These are phyloP conservation scores for Dyspetes luteomarginatus DNA, from an alignment of 2,888 invertebrate genomes.

Conservation along the genomic window DNA sequence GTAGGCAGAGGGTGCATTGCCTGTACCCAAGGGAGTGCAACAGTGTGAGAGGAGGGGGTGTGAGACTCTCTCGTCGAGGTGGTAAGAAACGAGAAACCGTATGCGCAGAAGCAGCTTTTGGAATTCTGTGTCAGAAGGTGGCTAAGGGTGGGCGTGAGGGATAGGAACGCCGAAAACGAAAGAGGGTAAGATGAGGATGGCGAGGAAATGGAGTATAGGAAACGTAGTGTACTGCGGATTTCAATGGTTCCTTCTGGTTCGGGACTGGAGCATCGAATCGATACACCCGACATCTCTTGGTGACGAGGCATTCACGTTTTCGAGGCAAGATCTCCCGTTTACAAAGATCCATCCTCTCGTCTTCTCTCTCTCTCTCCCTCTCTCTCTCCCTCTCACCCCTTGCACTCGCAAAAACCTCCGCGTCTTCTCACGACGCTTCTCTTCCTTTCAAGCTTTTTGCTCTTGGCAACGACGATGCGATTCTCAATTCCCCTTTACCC, in stretches of 20 bases:
- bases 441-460: constrained; percentile 57
- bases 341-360: constrained; percentile 49
- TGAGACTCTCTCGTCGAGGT: constrained; percentile 27
- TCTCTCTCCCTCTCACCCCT: not conserved
- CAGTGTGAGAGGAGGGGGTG: not conserved
- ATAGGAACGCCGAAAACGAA: constrained; percentile 12
- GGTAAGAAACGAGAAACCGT: constrained; percentile 37
- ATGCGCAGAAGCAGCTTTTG: constrained; percentile 64
- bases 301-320: constrained; percentile 72
- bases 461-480: constrained; percentile 51
- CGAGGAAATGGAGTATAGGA: constrained; percentile 62
- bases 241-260: constrained; percentile 57
- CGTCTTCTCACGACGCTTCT: constrained; percentile 16
- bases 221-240: constrained; percentile 48
- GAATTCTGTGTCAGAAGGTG: constrained; percentile 54
- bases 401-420: constrained; percentile 19
- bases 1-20: constrained; percentile 46
- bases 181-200: constrained; percentile 49
- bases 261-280: constrained; percentile 64
- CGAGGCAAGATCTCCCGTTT: constrained; percentile 60
- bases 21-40: constrained; percentile 45
- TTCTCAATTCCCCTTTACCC: constrained; percentile 58
- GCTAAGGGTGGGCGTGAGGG: not conserved
- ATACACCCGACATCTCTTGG: constrained; percentile 66
- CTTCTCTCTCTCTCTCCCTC: constrained; percentile 31